Evolutionary conservation across 2,113 vertebrate species (phyloP).

Genomic region (Crotalus horridus): DNA sequence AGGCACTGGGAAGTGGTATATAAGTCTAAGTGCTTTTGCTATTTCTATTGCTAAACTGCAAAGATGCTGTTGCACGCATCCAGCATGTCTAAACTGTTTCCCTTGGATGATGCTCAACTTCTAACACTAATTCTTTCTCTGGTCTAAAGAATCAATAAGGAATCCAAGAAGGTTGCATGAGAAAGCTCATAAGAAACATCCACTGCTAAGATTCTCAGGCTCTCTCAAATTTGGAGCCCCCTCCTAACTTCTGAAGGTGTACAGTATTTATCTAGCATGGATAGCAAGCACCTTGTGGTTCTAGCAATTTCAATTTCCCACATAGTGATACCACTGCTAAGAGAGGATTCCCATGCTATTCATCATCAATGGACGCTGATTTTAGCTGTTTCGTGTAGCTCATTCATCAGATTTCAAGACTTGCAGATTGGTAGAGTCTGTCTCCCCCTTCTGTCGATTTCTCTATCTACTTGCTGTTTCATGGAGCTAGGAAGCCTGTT

Average conservation of each 20-base stretch:
- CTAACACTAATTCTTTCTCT: neutral
- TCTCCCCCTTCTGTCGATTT: neutral
- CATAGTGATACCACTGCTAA: neutral
- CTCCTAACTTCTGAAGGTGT: neutral
- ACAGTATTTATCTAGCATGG: neutral
- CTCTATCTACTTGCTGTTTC: neutral
- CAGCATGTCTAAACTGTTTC: neutral
- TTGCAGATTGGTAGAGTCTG: neutral
- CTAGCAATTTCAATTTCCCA: neutral
- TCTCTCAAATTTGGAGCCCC: neutral
- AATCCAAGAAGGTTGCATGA: neutral
- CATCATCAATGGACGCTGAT: neutral
- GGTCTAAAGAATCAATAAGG: neutral
- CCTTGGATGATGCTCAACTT: neutral
- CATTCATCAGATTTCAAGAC: neutral
- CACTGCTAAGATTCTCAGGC: neutral
- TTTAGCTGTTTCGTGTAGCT: neutral
- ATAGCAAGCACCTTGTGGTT: neutral
- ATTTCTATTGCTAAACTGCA: neutral
- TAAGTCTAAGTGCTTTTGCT: neutral
- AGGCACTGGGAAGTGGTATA: neutral
- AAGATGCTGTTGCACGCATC: no score
- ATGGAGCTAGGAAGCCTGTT: neutral
- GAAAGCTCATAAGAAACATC: neutral
- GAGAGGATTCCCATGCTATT: neutral